phyloP scores from a whole-genome alignment of 2,797 vertebrate genomes.

The Linurgus olivaceus region DNA sequence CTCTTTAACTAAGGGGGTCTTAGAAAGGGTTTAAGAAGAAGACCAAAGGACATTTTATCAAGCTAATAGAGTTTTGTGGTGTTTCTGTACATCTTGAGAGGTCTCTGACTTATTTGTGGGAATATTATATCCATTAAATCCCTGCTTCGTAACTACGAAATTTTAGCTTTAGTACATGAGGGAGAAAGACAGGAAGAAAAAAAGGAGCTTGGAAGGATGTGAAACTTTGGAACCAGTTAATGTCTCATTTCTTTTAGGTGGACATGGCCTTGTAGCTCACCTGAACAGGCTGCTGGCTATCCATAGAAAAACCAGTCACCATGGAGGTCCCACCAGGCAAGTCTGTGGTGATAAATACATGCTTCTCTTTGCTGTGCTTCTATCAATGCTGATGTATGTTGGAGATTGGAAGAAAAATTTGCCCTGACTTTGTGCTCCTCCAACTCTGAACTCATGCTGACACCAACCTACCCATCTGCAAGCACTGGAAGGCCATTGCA shows the following conservation, averaged over 20 bases:
- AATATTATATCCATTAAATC: not conserved
- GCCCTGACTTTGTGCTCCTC: not conserved
- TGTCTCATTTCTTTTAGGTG: not conserved
- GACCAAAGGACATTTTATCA: not conserved
- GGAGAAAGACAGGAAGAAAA: not conserved
- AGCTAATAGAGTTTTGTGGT: not conserved
- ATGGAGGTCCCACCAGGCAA: not conserved
- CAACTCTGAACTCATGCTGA: not conserved
- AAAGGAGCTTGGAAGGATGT: not conserved
- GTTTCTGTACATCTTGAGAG: not conserved
- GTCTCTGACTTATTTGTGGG: not conserved
- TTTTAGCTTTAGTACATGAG: not conserved
- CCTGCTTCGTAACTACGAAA: not conserved
- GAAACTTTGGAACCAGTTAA: not conserved
- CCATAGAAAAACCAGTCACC: not conserved
- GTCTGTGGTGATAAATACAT: fast-evolving
- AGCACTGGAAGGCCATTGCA: not conserved
- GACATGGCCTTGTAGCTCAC: not conserved
- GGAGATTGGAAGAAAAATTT: not conserved
- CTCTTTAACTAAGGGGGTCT: not conserved
- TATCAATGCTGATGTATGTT: not conserved
- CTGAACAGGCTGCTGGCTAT: not conserved
- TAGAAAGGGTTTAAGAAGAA: not conserved
- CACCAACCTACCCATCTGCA: not conserved
- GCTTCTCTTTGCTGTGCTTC: not conserved